Evolutionary conservation across 2,113 vertebrate genomes (phyloP).

Genomic region (Hippocampus abdominalis): DNA sequence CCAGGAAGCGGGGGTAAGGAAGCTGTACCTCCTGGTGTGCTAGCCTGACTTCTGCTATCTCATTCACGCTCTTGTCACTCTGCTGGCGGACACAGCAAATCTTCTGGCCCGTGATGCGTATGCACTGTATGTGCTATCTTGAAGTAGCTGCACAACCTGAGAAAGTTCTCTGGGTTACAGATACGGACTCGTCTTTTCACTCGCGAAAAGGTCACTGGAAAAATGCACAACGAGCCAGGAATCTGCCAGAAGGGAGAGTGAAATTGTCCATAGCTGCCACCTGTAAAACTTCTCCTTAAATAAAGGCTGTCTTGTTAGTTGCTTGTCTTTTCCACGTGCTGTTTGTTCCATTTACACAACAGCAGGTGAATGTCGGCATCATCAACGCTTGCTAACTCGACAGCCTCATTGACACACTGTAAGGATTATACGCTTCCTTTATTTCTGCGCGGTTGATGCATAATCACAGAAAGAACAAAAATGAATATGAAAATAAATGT

Average conservation of each 20-base stretch:
- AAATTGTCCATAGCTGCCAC: neutral
- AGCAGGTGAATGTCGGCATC: neutral
- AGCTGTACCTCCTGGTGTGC: too few relatives aligned
- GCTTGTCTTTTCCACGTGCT: neutral
- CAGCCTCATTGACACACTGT: neutral
- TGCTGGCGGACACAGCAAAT: neutral
- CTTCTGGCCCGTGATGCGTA: neutral
- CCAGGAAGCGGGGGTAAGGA: too few relatives aligned
- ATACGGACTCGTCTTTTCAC: neutral
- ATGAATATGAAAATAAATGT: conserved; percentile 13
- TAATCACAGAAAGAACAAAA: conserved; percentile 15
- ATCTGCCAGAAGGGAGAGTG: neutral
- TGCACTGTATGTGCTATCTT: neutral
- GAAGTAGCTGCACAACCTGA: neutral
- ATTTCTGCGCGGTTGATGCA: neutral
- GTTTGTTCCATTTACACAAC: neutral
- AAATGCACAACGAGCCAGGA: neutral
- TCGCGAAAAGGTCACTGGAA: neutral
- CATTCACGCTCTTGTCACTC: neutral
- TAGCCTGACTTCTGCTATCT: neutral
- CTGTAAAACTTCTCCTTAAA: neutral
- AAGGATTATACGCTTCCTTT: neutral
- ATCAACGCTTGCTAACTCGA: neutral
- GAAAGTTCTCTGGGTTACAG: neutral
- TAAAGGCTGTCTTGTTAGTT: neutral